Conservation (phyloP, 2,113 vertebrate species). For the Dunckerocampus dactyliophorus region DNA sequence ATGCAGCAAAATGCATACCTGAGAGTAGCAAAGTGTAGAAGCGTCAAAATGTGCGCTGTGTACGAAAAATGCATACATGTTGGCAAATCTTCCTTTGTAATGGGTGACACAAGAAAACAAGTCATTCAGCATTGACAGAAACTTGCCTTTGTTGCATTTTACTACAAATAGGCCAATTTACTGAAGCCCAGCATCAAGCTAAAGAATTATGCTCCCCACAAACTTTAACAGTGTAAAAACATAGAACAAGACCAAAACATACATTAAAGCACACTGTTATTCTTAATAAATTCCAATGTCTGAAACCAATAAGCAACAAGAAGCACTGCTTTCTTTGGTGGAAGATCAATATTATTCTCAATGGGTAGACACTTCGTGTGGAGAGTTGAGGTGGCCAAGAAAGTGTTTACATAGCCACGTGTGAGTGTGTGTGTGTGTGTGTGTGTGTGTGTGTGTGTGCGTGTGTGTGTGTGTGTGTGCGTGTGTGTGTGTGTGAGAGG, state of each 20-base stretch:
- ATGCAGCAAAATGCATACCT: no score
- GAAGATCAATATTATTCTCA: slow-evolving; percentile 64
- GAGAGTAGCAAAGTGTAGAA: no score
- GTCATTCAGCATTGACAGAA: no score
- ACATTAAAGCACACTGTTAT: not conserved
- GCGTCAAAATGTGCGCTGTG: no score
- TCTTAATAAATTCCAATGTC: slow-evolving; percentile 12
- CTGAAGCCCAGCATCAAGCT: no score
- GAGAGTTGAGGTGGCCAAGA: slow-evolving; percentile 13
- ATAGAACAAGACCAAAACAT: not conserved
- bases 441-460: not conserved
- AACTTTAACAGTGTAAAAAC: no score
- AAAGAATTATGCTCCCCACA: no score
- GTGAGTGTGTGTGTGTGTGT: not conserved
- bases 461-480: not conserved
- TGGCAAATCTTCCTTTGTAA: no score
- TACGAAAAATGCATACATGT: no score
- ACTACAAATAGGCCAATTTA: no score
- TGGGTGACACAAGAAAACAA: no score
- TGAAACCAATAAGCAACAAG: slow-evolving; percentile 45
- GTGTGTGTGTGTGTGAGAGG: not conserved
- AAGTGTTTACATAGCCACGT: slow-evolving; percentile 17
- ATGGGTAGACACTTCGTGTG: slow-evolving; percentile 24
- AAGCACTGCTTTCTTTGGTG: slow-evolving; percentile 47
- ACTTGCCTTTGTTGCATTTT: no score